These are phyloP conservation scores for Mirounga angustirostris DNA, from an alignment of 2,113 vertebrate species.

Conservation along the genomic window DNA sequence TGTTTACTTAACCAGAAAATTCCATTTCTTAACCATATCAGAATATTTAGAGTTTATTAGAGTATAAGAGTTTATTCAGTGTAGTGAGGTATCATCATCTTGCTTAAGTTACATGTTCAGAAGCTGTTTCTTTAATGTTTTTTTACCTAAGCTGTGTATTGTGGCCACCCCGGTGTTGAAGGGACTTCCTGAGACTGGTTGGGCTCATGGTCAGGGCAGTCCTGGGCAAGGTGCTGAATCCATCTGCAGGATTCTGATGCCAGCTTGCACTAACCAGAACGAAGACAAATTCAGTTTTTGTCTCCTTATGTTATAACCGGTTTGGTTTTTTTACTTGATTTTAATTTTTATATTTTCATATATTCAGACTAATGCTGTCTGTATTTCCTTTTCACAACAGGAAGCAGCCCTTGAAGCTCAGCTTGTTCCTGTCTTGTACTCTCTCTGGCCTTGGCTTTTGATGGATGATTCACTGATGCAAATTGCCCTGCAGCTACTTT, in stretches of 20 bases:
- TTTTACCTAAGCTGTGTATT: neutral
- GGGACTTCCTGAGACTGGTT: neutral
- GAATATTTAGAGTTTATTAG: neutral
- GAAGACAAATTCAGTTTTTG: neutral
- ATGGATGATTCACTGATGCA: slow-evolving; percentile 92
- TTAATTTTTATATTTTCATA: neutral
- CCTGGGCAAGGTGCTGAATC: neutral
- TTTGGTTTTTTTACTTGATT: neutral
- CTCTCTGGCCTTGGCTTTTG: slow-evolving; percentile 96
- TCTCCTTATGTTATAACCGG: neutral
- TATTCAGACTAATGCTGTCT: neutral
- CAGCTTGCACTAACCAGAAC: neutral
- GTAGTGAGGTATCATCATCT: neutral
- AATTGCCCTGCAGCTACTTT: slow-evolving; percentile 93
- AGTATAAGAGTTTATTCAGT: neutral
- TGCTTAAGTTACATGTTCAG: neutral
- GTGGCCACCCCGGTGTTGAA: neutral
- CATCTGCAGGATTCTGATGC: neutral
- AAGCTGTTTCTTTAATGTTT: neutral
- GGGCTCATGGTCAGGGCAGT: neutral
- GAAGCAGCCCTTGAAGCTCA: slow-evolving; percentile 90
- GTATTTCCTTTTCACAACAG: slow-evolving; percentile 80
- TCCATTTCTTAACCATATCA: neutral
- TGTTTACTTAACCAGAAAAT: slow-evolving; percentile 17
- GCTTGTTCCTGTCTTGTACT: slow-evolving; percentile 89